These are phyloP conservation scores for Drosophila mayaguana DNA, from an alignment of 2,888 invertebrate species.

Conservation along the genomic window DNA sequence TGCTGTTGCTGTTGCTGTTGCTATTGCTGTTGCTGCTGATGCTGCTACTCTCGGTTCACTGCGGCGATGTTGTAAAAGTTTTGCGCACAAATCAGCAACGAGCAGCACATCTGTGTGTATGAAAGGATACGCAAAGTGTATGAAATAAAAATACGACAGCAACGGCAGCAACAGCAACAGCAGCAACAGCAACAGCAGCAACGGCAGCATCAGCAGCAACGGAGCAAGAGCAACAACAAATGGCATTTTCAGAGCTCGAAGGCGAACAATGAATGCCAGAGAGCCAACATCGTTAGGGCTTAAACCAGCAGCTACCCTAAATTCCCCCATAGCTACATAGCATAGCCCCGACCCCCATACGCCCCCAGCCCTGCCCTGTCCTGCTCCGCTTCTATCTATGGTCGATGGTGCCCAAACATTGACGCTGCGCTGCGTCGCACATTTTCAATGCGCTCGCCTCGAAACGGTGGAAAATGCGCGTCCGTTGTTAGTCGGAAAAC, in stretches of 20 bases:
- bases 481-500: conserved; percentile 82
- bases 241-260: conserved; percentile 76
- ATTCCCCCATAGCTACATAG: conserved; percentile 12
- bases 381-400: conserved; percentile 25
- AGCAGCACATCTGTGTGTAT: conserved; percentile 19
- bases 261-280: conserved; percentile 78
- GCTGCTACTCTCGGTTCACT: conserved; percentile 66
- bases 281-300: conserved; percentile 77
- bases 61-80: conserved; percentile 80
- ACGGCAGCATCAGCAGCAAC: conserved; percentile 11
- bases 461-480: conserved; percentile 81
- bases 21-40: conserved; percentile 40
- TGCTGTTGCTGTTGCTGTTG: conserved; percentile 50
- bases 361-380: background rate
- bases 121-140: conserved; percentile 72
- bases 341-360: background rate
- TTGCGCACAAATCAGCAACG: conserved; percentile 81
- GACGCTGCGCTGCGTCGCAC: conserved; percentile 76
- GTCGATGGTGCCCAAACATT: conserved; percentile 41
- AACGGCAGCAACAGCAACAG: conserved; percentile 45
- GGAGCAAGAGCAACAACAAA: conserved; percentile 56
- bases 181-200: conserved; percentile 28
- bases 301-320: conserved; percentile 60
- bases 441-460: conserved; percentile 81
- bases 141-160: conserved; percentile 67